A percentile compares a stretch with the other conserved stretches of the same genome.
Evolutionary conservation across 2,113 vertebrate species (phyloP).

Genomic region (Psilopogon haemacephalus): DNA sequence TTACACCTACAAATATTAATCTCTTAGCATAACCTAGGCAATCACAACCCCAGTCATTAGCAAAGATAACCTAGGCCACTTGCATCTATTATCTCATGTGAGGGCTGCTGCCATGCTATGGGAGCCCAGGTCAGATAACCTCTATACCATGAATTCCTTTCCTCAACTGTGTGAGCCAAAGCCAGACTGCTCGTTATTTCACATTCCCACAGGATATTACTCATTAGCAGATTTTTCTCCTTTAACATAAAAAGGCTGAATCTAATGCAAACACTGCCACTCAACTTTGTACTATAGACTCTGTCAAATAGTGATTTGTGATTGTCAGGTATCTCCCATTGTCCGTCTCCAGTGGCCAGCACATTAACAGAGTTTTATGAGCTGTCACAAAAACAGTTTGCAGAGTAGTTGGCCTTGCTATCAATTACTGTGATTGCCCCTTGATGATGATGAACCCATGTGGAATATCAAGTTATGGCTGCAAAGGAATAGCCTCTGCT

Average conservation of each 20-base stretch:
- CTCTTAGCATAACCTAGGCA: no score
- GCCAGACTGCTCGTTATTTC: no score
- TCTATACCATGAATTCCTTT: no score
- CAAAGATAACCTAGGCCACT: no score
- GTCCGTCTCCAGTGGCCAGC: not conserved
- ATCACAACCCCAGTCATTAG: no score
- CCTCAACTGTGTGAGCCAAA: no score
- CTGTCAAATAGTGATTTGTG: not conserved
- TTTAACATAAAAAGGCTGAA: not conserved
- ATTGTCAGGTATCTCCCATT: not conserved
- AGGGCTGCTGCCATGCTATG: no score
- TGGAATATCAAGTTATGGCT: not conserved
- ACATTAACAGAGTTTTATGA: not conserved
- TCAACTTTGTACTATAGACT: not conserved
- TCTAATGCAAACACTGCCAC: not conserved
- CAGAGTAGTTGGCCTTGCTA: not conserved
- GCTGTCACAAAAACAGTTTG: not conserved
- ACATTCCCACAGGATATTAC: no score
- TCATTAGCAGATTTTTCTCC: constrained; percentile 16
- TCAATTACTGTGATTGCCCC: not conserved
- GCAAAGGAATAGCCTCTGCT: not conserved
- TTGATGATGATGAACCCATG: not conserved
- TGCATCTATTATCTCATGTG: no score
- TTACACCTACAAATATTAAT: no score
- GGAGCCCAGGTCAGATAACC: no score